Evolutionary conservation across 2,113 vertebrate genomes (phyloP).

Genomic region (Notechis scutatus): DNA sequence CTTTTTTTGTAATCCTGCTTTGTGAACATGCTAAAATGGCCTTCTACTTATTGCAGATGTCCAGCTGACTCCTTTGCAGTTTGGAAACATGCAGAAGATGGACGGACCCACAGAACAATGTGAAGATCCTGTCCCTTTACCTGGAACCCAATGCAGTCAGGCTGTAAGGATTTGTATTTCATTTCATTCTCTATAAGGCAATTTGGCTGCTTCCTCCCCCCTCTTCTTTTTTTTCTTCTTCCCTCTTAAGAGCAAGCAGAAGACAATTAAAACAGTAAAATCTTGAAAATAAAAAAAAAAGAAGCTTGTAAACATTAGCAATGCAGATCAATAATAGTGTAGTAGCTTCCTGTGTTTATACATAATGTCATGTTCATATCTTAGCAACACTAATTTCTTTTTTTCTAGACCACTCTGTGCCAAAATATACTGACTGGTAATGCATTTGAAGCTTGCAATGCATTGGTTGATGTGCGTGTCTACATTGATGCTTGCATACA

Average conservation of each 20-base stretch:
- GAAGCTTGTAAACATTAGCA: background rate
- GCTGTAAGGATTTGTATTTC: constrained; percentile 62
- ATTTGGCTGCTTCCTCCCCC: background rate
- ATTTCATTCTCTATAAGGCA: background rate
- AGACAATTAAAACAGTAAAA: background rate
- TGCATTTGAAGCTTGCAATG: constrained; percentile 59
- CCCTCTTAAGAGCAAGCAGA: background rate
- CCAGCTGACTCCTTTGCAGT: constrained; percentile 65
- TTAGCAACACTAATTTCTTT: background rate
- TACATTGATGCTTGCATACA: constrained; percentile 68
- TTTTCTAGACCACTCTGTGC: constrained; percentile 59
- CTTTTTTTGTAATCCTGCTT: background rate
- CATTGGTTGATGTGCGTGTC: constrained; percentile 54
- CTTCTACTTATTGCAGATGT: constrained; percentile 39
- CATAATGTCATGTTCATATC: background rate
- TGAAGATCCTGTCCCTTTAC: constrained; percentile 58
- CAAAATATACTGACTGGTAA: constrained; percentile 52
- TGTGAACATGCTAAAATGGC: background rate
- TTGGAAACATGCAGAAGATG: constrained; percentile 78
- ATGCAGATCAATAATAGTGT: background rate
- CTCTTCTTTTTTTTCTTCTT: background rate
- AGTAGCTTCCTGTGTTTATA: background rate
- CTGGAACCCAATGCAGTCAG: constrained; percentile 53
- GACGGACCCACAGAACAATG: constrained; percentile 79
- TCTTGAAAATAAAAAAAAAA: background rate